These are phyloP conservation scores for Chaetophractus vellerosus DNA, from an alignment of 2,797 vertebrate genomes.

Conservation along the genomic window DNA sequence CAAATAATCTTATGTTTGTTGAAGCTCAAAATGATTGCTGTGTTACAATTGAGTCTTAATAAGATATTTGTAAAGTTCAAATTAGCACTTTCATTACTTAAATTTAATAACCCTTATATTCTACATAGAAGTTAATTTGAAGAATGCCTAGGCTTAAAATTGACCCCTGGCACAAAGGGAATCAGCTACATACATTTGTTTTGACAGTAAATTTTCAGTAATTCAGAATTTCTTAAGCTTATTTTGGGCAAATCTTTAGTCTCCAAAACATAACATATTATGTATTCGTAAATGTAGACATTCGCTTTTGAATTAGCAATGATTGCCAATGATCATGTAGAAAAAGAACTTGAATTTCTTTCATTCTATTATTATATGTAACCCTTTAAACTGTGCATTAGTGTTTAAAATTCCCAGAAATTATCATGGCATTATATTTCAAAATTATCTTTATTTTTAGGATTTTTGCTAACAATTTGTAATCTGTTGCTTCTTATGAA, in stretches of 20 bases:
- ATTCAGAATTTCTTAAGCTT: background rate
- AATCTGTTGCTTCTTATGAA: background rate
- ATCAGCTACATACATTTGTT: background rate
- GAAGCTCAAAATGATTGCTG: background rate
- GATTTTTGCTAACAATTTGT: background rate
- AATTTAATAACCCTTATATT: background rate
- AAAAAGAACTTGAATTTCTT: background rate
- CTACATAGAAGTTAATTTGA: background rate
- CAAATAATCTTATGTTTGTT: conserved; percentile 30
- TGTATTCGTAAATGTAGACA: background rate
- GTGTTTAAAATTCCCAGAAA: background rate
- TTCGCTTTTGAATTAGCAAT: background rate
- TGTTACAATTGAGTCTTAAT: background rate
- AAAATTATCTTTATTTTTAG: background rate
- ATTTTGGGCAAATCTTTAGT: background rate
- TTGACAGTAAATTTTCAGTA: background rate
- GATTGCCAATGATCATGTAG: background rate
- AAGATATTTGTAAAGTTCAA: background rate
- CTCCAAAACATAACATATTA: background rate
- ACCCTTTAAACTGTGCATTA: background rate
- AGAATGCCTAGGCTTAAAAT: background rate
- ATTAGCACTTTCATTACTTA: conserved; percentile 11
- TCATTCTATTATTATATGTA: background rate
- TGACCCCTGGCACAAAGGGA: background rate
- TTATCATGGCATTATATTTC: background rate